Base-by-base conservation (phyloP, 2,888 invertebrate species). In the Chydorus sphaericus region DNA sequence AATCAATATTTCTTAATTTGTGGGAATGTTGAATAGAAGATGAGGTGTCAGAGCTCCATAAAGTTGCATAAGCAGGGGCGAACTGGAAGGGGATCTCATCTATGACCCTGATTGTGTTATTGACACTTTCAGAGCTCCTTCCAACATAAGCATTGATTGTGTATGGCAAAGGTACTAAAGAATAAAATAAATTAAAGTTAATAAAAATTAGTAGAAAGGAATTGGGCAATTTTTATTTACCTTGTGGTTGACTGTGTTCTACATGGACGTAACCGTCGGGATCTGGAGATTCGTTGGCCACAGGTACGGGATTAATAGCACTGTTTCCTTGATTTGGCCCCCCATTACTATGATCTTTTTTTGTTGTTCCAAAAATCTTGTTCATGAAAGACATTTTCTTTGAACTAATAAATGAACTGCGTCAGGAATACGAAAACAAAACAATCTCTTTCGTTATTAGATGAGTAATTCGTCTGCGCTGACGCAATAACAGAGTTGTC, bases 1-100 rank as follows among this genome's bases (percentile, higher is more conserved):
- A 55, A n/a, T 55, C 55, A 18, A 55, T 55, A 18, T 55, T 49
- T 33, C n/a, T 48, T 5, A 55, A 49, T 23, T 30, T 48, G 16
- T 23, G 26, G 26, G 52, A 18, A 7, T 31, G 14, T 11, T 16
- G 16, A 20, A 36, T 52, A 4, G 20, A 5, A 31, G n/a, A 8
- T 7, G 14, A 6, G 16, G 8, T n/a, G 26, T 37, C 14, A n/a
- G 16, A 14, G 18, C 7, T 31, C 52, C 52, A 52, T 10, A 52
- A 36, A 7, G 6, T 20, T 10, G 8, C 18, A 18, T 52, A 52
- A 5, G 31, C 33, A 3, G 52, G 52, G 1, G 52, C 16, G n/a
- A 52, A 52, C 52, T 52, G 52, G 20, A 52, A 52, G 10, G 52
- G 52, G 20, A 52, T 52, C 33, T 31, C 23, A 26, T 52, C 52